Evolutionary conservation across 2,888 invertebrate genomes (phyloP).

Genomic region (Lasioglossum figueresi): DNA sequence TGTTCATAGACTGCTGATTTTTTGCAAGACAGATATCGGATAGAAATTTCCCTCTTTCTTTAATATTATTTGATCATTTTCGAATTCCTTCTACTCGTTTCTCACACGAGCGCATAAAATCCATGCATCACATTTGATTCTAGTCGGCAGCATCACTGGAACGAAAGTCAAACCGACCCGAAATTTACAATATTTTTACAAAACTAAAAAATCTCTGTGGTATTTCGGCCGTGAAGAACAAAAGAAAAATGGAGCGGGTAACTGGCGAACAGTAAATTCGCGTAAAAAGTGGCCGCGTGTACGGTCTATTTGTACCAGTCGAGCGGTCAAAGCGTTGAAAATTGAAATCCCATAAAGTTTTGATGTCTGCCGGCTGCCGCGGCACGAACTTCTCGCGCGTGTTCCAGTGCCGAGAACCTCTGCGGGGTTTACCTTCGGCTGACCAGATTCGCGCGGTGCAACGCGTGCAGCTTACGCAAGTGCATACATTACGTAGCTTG

Average conservation of each 20-base stretch:
- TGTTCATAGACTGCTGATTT: no score
- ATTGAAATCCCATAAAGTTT: constrained; percentile 2
- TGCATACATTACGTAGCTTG: constrained; percentile 30
- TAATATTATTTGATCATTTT: no score
- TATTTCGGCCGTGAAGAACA: background rate
- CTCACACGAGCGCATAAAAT: no score
- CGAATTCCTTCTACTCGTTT: no score
- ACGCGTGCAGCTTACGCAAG: constrained; percentile 38
- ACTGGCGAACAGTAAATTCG: background rate
- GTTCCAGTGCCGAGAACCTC: background rate
- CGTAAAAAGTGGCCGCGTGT: background rate
- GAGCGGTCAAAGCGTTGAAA: background rate
- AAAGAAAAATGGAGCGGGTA: background rate
- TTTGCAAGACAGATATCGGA: no score
- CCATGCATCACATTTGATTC: no score
- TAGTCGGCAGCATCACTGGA: no score
- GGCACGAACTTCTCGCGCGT: background rate
- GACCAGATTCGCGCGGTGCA: constrained; percentile 34
- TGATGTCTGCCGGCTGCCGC: background rate
- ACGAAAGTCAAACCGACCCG: no score
- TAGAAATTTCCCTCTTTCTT: no score
- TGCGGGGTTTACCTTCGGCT: background rate
- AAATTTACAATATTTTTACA: background rate
- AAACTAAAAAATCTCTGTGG: background rate
- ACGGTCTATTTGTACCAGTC: background rate